Evolutionary conservation across 2,113 vertebrate genomes (phyloP).

Genomic region (Halichoeres trimaculatus): DNA sequence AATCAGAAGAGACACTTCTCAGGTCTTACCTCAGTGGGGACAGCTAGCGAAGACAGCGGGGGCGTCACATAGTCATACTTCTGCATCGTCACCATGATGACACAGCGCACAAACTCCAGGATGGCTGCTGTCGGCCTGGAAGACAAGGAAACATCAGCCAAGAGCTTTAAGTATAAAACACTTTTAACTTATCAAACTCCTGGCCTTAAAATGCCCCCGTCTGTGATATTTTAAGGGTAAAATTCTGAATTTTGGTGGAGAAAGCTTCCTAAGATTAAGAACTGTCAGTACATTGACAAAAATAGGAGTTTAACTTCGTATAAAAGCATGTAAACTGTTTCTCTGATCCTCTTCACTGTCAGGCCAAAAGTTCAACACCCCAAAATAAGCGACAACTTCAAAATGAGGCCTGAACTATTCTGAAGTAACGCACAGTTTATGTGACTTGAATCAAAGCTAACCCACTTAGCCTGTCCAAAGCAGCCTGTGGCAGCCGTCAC

Average conservation of each 20-base stretch:
- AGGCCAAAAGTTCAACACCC: background rate
- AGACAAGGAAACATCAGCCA: slow-evolving; percentile 22
- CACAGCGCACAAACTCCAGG: slow-evolving; percentile 86
- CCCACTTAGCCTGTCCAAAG: background rate
- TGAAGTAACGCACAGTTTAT: background rate
- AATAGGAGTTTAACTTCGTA: no score
- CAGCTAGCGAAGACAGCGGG: slow-evolving; percentile 67
- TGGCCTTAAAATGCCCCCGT: no score
- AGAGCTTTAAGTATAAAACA: background rate
- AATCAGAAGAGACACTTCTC: no score
- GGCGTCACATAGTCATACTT: slow-evolving; percentile 74
- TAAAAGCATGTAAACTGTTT: no score
- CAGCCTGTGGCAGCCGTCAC: background rate
- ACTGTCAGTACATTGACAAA: no score
- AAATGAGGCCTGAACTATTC: background rate
- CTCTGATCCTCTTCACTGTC: background rate
- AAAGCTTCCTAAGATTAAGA: no score
- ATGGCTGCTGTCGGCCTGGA: slow-evolving; percentile 81
- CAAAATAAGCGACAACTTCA: background rate
- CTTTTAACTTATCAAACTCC: background rate
- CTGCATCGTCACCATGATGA: slow-evolving; percentile 76
- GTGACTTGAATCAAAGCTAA: background rate
- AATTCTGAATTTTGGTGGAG: no score
- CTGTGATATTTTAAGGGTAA: no score
- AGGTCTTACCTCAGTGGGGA: slow-evolving; percentile 85